phyloP scores from a whole-genome alignment of 1,140 invertebrate genomes.

The Asobara japonica region DNA sequence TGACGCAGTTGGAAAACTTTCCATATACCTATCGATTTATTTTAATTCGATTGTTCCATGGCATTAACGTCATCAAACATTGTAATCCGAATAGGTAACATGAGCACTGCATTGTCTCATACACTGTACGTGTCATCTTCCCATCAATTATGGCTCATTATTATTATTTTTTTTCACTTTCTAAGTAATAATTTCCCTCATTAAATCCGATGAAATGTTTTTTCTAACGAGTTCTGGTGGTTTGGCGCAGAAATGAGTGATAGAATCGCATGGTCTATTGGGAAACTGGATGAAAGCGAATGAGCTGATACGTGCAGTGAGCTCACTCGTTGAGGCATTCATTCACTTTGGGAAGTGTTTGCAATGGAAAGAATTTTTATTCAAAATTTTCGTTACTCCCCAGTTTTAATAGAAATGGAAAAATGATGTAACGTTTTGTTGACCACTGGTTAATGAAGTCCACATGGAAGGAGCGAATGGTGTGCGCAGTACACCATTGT shows the following conservation, averaged over 20 bases:
- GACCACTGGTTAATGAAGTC: background rate
- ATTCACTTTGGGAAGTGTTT: too few species aligned
- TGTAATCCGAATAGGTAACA: background rate
- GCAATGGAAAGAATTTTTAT: too few species aligned
- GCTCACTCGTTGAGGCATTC: too few species aligned
- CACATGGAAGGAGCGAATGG: background rate
- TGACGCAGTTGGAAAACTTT: background rate
- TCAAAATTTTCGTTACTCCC: too few species aligned
- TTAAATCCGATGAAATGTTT: background rate
- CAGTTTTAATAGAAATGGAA: too few species aligned
- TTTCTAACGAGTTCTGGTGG: background rate
- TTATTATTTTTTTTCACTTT: background rate
- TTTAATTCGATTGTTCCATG: background rate
- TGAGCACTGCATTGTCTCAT: background rate
- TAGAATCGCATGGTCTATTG: too few species aligned
- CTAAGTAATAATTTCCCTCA: background rate
- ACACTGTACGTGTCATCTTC: background rate
- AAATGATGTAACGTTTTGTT: background rate
- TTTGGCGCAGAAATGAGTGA: background rate
- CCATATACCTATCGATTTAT: background rate
- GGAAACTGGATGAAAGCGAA: too few species aligned
- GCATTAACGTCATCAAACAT: background rate
- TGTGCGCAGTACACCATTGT: conserved; percentile 20
- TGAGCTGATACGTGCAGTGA: too few species aligned
- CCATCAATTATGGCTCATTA: background rate